phyloP scores from a whole-genome alignment of 1,140 invertebrate species.

The Pteromalus puparum region DNA sequence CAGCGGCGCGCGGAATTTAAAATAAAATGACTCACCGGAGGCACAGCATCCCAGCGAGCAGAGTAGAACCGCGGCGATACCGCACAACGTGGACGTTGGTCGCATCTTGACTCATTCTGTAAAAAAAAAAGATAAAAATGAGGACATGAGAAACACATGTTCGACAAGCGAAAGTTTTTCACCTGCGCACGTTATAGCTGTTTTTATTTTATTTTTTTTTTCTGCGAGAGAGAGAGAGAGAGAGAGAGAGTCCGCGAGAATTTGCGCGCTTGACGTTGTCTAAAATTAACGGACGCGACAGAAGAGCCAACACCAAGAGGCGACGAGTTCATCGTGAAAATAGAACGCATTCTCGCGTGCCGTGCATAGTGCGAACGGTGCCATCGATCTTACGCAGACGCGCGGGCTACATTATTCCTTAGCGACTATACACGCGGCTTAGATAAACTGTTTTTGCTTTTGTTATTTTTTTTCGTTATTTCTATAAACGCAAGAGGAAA shows the following conservation, averaged over 20 bases:
- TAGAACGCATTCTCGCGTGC: slow-evolving; percentile 69
- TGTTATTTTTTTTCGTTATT: too few relatives aligned
- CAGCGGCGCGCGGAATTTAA: neutral
- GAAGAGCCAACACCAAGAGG: slow-evolving; percentile 57
- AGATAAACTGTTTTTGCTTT: too few relatives aligned
- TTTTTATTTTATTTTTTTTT: neutral
- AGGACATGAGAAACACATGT: neutral
- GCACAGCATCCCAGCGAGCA: slow-evolving; percentile 59
- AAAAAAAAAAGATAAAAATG: slow-evolving; percentile 59
- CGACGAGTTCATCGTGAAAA: slow-evolving; percentile 68
- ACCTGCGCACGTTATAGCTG: neutral
- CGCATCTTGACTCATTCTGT: slow-evolving; percentile 75
- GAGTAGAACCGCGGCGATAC: slow-evolving; percentile 62
- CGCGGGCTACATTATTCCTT: neutral
- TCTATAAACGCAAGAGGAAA: too few relatives aligned
- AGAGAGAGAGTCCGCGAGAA: neutral
- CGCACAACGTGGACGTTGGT: slow-evolving; percentile 64
- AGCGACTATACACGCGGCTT: too few relatives aligned
- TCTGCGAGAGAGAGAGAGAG: neutral
- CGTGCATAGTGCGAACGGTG: slow-evolving; percentile 56
- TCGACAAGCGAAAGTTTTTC: neutral
- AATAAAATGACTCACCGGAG: slow-evolving; percentile 61
- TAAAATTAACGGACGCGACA: slow-evolving; percentile 66
- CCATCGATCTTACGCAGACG: slow-evolving; percentile 13
- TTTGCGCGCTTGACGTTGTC: slow-evolving; percentile 49